These are phyloP conservation scores for Acronicta aceris DNA, from an alignment of 2,888 invertebrate species.

Conservation along the genomic window DNA sequence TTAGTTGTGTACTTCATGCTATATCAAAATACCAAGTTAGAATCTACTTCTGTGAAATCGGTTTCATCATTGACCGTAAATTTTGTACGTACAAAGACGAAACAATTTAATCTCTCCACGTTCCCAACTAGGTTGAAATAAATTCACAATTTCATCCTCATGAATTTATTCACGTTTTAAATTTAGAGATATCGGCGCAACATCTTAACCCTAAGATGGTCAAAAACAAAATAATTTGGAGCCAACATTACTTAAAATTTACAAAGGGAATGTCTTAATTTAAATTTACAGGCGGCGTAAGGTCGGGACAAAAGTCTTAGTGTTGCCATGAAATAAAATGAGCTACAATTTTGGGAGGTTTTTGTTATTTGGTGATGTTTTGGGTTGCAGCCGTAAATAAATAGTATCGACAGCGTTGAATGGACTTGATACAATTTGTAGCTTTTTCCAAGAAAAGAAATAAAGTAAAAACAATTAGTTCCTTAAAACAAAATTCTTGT, in stretches of 20 bases:
- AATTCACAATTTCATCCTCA: conserved; percentile 36
- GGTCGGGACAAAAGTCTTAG: conserved; percentile 22
- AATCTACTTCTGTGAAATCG: not conserved
- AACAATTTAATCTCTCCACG: conserved; percentile 43
- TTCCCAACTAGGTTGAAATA: conserved; percentile 30
- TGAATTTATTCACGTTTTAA: conserved; percentile 45
- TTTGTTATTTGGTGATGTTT: not conserved
- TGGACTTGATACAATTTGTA: too few relatives aligned
- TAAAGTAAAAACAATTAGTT: too few relatives aligned
- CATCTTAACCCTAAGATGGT: conserved; percentile 38
- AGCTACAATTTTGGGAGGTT: conserved; percentile 19
- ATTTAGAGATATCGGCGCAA: conserved; percentile 39
- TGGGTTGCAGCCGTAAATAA: too few relatives aligned
- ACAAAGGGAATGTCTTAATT: conserved; percentile 57
- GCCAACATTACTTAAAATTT: conserved; percentile 47
- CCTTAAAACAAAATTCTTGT: too few relatives aligned
- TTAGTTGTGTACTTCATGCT: not conserved
- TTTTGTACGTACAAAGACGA: conserved; percentile 39
- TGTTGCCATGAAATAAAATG: conserved; percentile 33
- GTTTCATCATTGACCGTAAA: conserved; percentile 45
- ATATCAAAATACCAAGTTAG: conserved; percentile 3
- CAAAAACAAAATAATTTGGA: conserved; percentile 49
- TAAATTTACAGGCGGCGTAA: conserved; percentile 44
- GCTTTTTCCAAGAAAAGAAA: too few relatives aligned
- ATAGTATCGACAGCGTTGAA: too few relatives aligned